A percentile compares a stretch with the other conserved stretches of the same genome.
phyloP scores from a whole-genome alignment of 2,888 invertebrate genomes.

The Palloptera scutellata region DNA sequence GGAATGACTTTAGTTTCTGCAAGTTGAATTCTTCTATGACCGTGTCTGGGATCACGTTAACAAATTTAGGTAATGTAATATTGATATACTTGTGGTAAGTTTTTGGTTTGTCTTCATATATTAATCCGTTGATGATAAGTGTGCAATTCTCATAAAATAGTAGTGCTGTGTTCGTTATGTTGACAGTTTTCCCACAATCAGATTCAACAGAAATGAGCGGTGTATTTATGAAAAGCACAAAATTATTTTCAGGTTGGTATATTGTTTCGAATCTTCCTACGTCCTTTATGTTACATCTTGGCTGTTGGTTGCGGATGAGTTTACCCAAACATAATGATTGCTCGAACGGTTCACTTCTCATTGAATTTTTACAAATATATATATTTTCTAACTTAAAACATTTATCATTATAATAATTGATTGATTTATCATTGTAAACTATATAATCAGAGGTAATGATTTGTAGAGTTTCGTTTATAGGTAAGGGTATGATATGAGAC shows the following conservation, averaged over 20 bases:
- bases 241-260: slow-evolving; percentile 24
- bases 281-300: slow-evolving; percentile 22
- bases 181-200: slow-evolving; percentile 18
- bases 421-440: slow-evolving; percentile 20
- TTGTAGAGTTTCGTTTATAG: slow-evolving; percentile 25
- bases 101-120: slow-evolving; percentile 12
- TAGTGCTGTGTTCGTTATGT: slow-evolving; percentile 8
- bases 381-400: slow-evolving; percentile 22
- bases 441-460: slow-evolving; percentile 12
- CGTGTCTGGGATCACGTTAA: slow-evolving; percentile 22
- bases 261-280: slow-evolving; percentile 25
- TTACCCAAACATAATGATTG: slow-evolving; percentile 19
- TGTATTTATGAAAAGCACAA: slow-evolving; percentile 23
- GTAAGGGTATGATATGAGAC: slow-evolving; percentile 25
- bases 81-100: slow-evolving; percentile 20
- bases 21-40: slow-evolving; percentile 21
- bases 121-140: slow-evolving; percentile 11
- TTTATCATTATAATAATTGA: slow-evolving; percentile 23
- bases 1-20: slow-evolving; percentile 18
- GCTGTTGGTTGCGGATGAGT: slow-evolving; percentile 17
- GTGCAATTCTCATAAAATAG: slow-evolving; percentile 18
- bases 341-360: slow-evolving; percentile 11
- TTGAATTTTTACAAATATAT: slow-evolving; percentile 14
- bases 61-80: slow-evolving; percentile 15
- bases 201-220: slow-evolving; percentile 23